phyloP scores from a whole-genome alignment of 2,797 vertebrate genomes.

The Aythya fuligula region DNA sequence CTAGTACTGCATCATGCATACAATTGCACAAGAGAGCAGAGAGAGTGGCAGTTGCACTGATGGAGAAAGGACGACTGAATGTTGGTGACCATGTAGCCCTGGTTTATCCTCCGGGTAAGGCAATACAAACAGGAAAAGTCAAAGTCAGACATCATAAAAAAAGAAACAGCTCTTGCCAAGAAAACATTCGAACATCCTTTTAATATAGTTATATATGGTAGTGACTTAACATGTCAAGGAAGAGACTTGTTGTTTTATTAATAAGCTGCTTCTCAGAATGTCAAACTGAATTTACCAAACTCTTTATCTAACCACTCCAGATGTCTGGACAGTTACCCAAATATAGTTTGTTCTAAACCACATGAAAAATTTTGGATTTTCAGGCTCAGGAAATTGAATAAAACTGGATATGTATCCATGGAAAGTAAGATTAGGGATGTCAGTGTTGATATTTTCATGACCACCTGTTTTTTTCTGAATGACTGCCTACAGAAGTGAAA shows the following conservation, averaged over 20 bases:
- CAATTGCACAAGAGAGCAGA: slow-evolving; percentile 95
- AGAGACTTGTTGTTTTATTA: neutral
- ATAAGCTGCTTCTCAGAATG: neutral
- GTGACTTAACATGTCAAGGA: neutral
- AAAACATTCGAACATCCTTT: neutral
- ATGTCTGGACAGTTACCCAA: neutral
- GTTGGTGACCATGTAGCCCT: slow-evolving; percentile 93
- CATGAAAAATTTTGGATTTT: neutral
- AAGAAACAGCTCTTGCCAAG: neutral
- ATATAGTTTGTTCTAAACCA: neutral
- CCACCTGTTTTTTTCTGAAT: neutral
- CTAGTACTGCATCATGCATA: slow-evolving; percentile 89
- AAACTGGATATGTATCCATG: neutral
- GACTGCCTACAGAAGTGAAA: neutral
- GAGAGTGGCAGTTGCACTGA: slow-evolving; percentile 87
- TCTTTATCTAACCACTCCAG: neutral
- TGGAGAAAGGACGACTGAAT: slow-evolving; percentile 88
- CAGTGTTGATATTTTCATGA: neutral
- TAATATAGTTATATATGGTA: neutral
- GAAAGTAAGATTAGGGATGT: neutral
- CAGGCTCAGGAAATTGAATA: neutral
- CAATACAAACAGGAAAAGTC: neutral
- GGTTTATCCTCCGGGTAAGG: slow-evolving; percentile 91
- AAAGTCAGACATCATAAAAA: neutral
- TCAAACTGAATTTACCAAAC: neutral